Evolutionary conservation across 2,888 invertebrate genomes (phyloP), one percentile per base, ranked within the genome.

Genomic region (Ophraella communa): DNA sequence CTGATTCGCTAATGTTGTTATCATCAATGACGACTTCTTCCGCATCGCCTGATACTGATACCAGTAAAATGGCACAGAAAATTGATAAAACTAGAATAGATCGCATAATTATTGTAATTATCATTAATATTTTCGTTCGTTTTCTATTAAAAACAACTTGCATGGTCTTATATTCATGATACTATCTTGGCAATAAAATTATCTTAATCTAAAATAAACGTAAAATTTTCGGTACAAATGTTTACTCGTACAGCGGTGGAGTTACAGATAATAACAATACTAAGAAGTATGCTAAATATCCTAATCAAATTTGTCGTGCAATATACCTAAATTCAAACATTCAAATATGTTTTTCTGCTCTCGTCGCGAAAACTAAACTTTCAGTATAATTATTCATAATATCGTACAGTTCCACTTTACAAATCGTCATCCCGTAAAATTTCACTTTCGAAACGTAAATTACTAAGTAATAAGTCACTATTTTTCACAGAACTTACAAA

Each of bases 81-180:
- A 51, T 27, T 17, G 27, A 23, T 24, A 51, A n/a, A 51, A 51
- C 17, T 51, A 27, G 4, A 23, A 51, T 17, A 2, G 49, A 17
- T 51, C 49, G 24, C 49, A 51, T 51, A 3, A 27, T 51, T 17
- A 17, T n/a, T 11, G n/a, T n/a, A n/a, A 27, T 4, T 51, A 14
- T 51, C 49, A 14, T 27, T 3, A 17, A 17, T 14, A 17, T 14
- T 14, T 51, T 51, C 49, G 49, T 51, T 51, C 49, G 49, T 51
- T 27, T 51, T 51, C 4, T 8, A 4, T 14, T 14, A 27, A 7
- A 51, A 17, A 1, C 21, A 24, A 7, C n/a, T n/a, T 7, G 14
- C 49, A 51, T 51, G 17, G 17, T 51, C 17, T 51, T 51, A 51
- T 51, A 51, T 27, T 51, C 20, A 39, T 14, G 7, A 7, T 45